A percentile compares a stretch with the other conserved stretches of the same genome.
Evolutionary conservation across 2,888 invertebrate genomes (phyloP).

Genomic region (Cryptocephalus primarius): DNA sequence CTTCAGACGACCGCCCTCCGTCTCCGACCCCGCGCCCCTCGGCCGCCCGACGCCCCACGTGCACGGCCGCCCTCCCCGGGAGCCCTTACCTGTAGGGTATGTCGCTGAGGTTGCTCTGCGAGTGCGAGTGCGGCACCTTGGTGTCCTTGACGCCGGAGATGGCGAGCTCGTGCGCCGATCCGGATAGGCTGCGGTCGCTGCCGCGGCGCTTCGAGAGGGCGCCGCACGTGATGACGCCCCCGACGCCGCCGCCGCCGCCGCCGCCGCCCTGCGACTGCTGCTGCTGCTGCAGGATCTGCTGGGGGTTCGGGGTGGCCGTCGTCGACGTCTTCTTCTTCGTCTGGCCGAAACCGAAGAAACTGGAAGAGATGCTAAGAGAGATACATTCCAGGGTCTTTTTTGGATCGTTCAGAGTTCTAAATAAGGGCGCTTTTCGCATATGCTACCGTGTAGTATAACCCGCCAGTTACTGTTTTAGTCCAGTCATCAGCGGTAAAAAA

Average conservation of each 20-base stretch:
- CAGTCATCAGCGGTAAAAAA: too few species aligned
- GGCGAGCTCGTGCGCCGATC: constrained; percentile 74
- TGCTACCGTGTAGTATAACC: too few species aligned
- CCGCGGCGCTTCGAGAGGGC: constrained; percentile 57
- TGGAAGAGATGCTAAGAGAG: too few species aligned
- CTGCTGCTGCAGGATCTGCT: constrained; percentile 35
- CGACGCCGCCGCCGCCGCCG: constrained; percentile 16
- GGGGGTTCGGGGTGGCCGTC: constrained; percentile 38
- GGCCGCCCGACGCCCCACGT: too few species aligned
- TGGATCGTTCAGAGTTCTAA: too few species aligned
- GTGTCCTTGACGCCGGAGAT: constrained; percentile 54
- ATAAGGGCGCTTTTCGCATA: too few species aligned
- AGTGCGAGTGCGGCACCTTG: constrained; percentile 75
- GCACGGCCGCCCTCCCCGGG: too few species aligned
- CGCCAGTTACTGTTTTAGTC: too few species aligned
- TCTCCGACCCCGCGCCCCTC: too few species aligned
- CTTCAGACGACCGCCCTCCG: too few species aligned
- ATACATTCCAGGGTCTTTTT: too few species aligned
- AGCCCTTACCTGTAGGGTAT: constrained; percentile 61
- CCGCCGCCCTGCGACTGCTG: constrained; percentile 25
- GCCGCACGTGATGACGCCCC: constrained; percentile 24
- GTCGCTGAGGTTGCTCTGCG: constrained; percentile 82
- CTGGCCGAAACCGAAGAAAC: constrained; percentile 84
- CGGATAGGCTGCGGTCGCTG: constrained; percentile 74
- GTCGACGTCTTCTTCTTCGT: constrained; percentile 74